Percentiles rank a stretch among this genome's conserved stretches.
Evolutionary conservation across 2,113 vertebrate genomes (phyloP).

Genomic region (Leptobrachium leishanense): DNA sequence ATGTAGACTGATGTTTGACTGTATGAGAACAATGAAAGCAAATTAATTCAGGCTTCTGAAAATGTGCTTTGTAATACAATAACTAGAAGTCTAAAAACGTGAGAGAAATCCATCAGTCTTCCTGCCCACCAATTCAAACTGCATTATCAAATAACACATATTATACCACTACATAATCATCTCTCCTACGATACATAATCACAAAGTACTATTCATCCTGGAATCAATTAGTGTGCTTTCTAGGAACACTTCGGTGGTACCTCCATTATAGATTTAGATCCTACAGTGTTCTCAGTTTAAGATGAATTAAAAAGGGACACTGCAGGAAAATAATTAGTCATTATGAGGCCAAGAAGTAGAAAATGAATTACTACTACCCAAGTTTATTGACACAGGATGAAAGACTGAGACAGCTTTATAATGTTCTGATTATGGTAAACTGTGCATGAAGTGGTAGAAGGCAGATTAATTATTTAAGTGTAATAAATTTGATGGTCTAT

Average conservation of each 20-base stretch:
- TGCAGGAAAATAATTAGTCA: constrained; percentile 5
- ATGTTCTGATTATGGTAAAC: constrained; percentile 33
- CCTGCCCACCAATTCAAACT: no score
- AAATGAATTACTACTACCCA: constrained; percentile 1
- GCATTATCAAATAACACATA: no score
- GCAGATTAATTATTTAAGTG: constrained; percentile 40
- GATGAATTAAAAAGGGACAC: background rate
- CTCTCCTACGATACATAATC: no score
- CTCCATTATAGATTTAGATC: background rate
- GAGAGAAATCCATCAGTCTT: no score
- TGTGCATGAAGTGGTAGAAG: constrained; percentile 16
- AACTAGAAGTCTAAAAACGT: no score
- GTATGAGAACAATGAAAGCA: no score
- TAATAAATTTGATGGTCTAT: constrained; percentile 40
- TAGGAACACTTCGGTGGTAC: background rate
- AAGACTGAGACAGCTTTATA: constrained; percentile 35
- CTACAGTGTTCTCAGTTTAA: background rate
- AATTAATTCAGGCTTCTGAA: no score
- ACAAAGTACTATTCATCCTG: no score
- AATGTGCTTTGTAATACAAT: no score
- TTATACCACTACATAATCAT: no score
- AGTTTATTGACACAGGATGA: constrained; percentile 37
- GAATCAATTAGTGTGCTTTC: no score
- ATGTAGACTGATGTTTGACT: no score
- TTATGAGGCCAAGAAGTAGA: constrained; percentile 14